Evolutionary conservation across 2,113 vertebrate genomes (phyloP), one percentile per base, ranked within the genome.

Genomic region (Peromyscus polionotus): DNA sequence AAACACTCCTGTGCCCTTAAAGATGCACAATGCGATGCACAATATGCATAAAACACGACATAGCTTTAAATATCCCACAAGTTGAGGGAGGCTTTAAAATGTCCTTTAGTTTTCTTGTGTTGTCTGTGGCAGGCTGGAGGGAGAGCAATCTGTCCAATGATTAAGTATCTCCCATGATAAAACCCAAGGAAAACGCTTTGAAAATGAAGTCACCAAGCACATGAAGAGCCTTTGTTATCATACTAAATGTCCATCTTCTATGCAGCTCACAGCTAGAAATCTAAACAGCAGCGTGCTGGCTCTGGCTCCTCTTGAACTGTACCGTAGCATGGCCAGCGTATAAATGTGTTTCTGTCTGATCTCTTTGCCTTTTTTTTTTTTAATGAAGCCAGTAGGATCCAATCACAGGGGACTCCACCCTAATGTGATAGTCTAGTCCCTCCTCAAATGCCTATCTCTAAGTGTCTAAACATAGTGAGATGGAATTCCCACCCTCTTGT

Each of bases 151-250:
- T 63, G 17, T 51, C 54, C n/a, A 54, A 7, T 79, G 94, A 81
- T 45, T 85, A 83, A 85, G 39, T 81, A n/a, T 88, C 90, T 57
- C 54, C 54, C 42, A 36, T 36, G 36, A 65, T 45, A 90, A 68
- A 76, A 33, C 68, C 7, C 67, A 33, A n/a, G 84, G 28, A 76
- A 54, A 84, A 70, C 88, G 51, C 33, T 93, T 89, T 86, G 63
- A 51, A 95, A 51, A 89, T 39, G 88, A 95, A 95, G 54, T 76
- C 90, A 93, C 20, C 36, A 57, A 92, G 48, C 65, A 31, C 75
- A 92, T 33, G 83, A 93, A 89, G 22, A 88, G 45, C 20, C 42
- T n/a, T 77, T 87, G 33, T 89, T 51, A 28, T 81, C 45, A 45
- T 48, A 31, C 51, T 87, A 42, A 75, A 73, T 39, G 8, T 16